These are phyloP conservation scores for Odontomyia ornata DNA, from an alignment of 2,888 invertebrate genomes.

Conservation along the genomic window DNA sequence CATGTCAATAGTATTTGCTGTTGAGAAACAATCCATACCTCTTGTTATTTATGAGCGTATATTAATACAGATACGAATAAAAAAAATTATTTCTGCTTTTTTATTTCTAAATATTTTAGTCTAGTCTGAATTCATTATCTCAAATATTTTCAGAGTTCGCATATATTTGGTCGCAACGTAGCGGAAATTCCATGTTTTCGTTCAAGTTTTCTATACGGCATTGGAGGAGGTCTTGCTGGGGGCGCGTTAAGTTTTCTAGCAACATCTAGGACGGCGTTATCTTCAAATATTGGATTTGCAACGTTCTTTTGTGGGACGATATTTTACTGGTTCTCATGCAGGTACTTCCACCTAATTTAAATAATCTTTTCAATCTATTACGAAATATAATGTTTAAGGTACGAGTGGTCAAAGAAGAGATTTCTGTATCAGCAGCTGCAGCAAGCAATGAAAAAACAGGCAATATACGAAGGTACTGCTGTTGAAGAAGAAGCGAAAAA, in stretches of 20 bases:
- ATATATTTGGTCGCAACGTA: slow-evolving; percentile 76
- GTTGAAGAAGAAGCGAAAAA: slow-evolving; percentile 26
- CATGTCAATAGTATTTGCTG: no score
- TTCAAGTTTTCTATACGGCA: slow-evolving; percentile 78
- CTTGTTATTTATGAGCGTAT: no score
- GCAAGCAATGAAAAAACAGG: slow-evolving; percentile 70
- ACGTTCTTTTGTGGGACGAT: slow-evolving; percentile 73
- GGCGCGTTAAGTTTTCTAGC: slow-evolving; percentile 77
- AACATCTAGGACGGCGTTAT: slow-evolving; percentile 72
- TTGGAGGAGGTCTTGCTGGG: slow-evolving; percentile 73
- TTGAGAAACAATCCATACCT: no score
- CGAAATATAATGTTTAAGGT: slow-evolving; percentile 62
- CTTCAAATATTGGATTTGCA: slow-evolving; percentile 74
- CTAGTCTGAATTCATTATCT: background rate
- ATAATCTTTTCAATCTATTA: background rate
- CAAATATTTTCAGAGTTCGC: slow-evolving; percentile 65
- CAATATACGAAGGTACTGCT: slow-evolving; percentile 71
- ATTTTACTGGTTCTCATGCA: slow-evolving; percentile 74
- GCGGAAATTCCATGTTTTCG: slow-evolving; percentile 83
- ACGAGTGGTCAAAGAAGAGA: slow-evolving; percentile 72
- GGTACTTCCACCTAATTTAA: slow-evolving; percentile 53
- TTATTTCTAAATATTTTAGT: no score
- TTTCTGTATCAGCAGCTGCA: slow-evolving; percentile 73
- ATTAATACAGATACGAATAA: no score
- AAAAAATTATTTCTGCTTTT: no score